A percentile compares a stretch with the other conserved stretches of the same genome.
Conservation (phyloP, 1,140 invertebrate genomes). For the Pararge aegeria region DNA sequence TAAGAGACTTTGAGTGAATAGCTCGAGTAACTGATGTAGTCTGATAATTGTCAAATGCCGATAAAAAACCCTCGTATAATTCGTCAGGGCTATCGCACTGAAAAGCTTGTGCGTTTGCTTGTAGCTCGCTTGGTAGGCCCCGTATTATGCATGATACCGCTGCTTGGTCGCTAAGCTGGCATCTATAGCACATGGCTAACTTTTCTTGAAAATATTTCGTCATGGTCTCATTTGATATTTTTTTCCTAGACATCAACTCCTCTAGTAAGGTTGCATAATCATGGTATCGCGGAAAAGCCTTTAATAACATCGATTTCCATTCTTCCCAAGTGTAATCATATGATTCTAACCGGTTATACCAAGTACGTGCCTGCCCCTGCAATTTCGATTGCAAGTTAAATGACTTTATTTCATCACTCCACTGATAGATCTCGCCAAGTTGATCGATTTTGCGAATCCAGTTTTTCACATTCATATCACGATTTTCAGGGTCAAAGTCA, state of each 20-base stretch:
- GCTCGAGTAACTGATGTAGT: neutral
- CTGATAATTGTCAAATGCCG: constrained; percentile 22
- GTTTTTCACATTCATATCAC: neutral
- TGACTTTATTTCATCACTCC: constrained; percentile 21
- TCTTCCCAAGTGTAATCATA: constrained; percentile 39
- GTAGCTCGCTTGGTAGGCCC: constrained; percentile 32
- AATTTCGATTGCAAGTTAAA: too few species aligned
- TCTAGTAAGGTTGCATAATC: constrained; percentile 6
- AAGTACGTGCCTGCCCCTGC: constrained; percentile 33
- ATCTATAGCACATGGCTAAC: constrained; percentile 34
- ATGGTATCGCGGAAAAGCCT: constrained; percentile 8
- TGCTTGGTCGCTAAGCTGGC: constrained; percentile 37
- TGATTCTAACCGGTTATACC: constrained; percentile 40
- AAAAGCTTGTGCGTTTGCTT: constrained; percentile 29
- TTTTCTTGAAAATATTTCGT: constrained; percentile 41
- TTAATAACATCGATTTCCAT: constrained; percentile 25
- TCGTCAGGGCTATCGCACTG: constrained; percentile 28
- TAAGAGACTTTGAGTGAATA: neutral
- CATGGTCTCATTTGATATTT: constrained; percentile 38
- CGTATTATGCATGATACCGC: constrained; percentile 49
- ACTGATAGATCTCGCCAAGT: neutral
- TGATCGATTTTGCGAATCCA: neutral
- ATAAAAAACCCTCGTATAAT: constrained; percentile 34
- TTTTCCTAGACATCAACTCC: constrained; percentile 30
- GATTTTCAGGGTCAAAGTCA: neutral